A percentile compares a stretch with the other conserved stretches of the same genome.
These are phyloP conservation scores for Porites divaricata DNA, from an alignment of 92 coral and sea anemone species.

Conservation along the genomic window DNA sequence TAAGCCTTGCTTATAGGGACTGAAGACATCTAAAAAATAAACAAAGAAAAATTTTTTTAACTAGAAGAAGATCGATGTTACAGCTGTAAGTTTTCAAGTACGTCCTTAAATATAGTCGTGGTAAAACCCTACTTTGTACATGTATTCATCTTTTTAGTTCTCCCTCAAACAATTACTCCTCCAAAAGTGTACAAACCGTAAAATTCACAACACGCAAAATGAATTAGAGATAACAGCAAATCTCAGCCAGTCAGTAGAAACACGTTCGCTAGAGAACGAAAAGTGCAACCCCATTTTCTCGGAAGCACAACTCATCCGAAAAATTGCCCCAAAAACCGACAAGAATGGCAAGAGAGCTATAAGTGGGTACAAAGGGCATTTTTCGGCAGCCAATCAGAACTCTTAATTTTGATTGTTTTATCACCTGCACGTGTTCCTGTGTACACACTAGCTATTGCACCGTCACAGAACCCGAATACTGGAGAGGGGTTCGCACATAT, in stretches of 20 bases:
- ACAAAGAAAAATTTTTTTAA: not conserved
- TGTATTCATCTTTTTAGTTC: not conserved
- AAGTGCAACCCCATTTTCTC: not conserved
- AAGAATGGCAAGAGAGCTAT: not conserved
- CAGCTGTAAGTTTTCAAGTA: not conserved
- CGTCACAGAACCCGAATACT: not conserved
- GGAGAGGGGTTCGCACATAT: too few relatives aligned
- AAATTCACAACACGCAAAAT: slow-evolving; percentile 44
- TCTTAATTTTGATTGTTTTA: not conserved
- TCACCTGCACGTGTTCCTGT: not conserved
- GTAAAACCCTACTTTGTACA: too few relatives aligned
- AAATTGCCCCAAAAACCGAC: not conserved
- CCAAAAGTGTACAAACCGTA: not conserved
- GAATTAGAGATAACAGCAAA: slow-evolving; percentile 64
- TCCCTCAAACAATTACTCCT: too few relatives aligned
- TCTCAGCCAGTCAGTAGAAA: slow-evolving; percentile 76
- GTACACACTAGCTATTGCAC: not conserved
- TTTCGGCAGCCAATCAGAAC: slow-evolving; percentile 7
- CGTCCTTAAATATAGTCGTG: too few relatives aligned
- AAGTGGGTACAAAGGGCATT: not conserved
- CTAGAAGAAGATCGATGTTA: not conserved
- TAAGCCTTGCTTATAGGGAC: slow-evolving; percentile 34
- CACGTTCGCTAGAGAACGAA: slow-evolving; percentile 36
- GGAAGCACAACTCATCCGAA: not conserved
- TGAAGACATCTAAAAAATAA: slow-evolving; percentile 11